Evolutionary conservation across 1,140 invertebrate genomes (phyloP).

Genomic region (Zaprionus nigranus): DNA sequence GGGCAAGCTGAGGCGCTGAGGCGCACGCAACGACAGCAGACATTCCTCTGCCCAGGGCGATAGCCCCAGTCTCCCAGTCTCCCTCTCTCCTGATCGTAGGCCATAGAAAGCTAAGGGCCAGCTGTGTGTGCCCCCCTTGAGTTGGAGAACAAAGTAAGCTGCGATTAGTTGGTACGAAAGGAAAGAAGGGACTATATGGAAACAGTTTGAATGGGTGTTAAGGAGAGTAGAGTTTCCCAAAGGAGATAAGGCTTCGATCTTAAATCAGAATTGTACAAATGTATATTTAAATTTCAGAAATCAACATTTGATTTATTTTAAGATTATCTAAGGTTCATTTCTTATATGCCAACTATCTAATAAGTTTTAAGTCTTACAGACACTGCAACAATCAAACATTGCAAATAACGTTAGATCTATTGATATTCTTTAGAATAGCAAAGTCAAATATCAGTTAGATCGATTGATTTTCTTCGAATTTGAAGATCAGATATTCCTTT

Average conservation of each 20-base stretch:
- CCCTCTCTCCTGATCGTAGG: background rate
- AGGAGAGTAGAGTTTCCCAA: no score
- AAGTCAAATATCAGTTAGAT: background rate
- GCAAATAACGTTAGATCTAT: no score
- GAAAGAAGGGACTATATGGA: no score
- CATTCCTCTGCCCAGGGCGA: conserved; percentile 21
- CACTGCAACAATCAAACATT: no score
- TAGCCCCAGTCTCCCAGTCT: background rate
- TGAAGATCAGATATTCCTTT: no score
- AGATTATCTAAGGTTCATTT: background rate
- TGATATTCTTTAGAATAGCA: no score
- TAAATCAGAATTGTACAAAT: no score
- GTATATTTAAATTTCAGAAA: background rate
- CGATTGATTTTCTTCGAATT: background rate
- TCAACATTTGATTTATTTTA: background rate
- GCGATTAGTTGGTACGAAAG: no score
- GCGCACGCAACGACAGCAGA: conserved; percentile 18
- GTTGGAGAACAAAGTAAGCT: no score
- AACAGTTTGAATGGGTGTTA: no score
- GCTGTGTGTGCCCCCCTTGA: background rate
- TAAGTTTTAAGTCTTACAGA: background rate
- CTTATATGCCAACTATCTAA: background rate
- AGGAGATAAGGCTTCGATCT: no score
- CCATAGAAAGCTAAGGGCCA: background rate
- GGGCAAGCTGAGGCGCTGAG: background rate